Evolutionary conservation across 2,888 invertebrate species (phyloP).

Genomic region (Sylvicola fuscatus): DNA sequence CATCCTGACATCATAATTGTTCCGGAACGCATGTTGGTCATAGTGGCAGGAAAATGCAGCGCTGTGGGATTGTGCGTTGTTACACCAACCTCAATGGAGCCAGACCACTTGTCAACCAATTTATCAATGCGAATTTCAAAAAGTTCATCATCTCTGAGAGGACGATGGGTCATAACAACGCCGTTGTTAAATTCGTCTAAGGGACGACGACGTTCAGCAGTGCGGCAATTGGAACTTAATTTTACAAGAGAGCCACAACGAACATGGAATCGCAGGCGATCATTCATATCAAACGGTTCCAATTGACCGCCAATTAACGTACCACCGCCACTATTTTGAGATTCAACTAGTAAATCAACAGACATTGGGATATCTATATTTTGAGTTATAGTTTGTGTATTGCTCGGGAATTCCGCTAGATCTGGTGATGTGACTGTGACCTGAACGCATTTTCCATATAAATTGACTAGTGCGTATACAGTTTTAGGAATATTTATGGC

Average conservation of each 20-base stretch:
- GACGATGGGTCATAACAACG: slow-evolving; percentile 84
- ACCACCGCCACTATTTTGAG: background rate
- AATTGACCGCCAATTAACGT: slow-evolving; percentile 3
- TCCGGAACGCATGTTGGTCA: slow-evolving; percentile 88
- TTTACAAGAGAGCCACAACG: slow-evolving; percentile 76
- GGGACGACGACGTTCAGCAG: slow-evolving; percentile 72
- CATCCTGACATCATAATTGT: slow-evolving; percentile 95
- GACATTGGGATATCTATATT: slow-evolving; percentile 22
- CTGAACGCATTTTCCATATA: slow-evolving; percentile 69
- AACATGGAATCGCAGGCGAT: slow-evolving; percentile 66
- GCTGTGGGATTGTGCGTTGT: slow-evolving; percentile 82
- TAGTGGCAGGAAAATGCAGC: slow-evolving; percentile 84
- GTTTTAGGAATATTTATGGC: slow-evolving; percentile 50
- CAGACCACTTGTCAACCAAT: slow-evolving; percentile 86
- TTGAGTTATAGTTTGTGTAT: slow-evolving; percentile 15
- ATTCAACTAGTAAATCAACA: slow-evolving; percentile 8
- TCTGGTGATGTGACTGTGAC: slow-evolving; percentile 28
- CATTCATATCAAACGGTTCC: slow-evolving; percentile 23
- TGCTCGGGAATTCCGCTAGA: background rate
- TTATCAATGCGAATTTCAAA: slow-evolving; percentile 90
- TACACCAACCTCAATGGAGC: slow-evolving; percentile 53
- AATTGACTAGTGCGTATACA: slow-evolving; percentile 57
- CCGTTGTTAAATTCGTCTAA: slow-evolving; percentile 91
- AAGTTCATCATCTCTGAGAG: slow-evolving; percentile 68
- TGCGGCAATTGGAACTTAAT: slow-evolving; percentile 58